phyloP scores from a whole-genome alignment of 2,797 vertebrate species.

The Trichosurus vulpecula region DNA sequence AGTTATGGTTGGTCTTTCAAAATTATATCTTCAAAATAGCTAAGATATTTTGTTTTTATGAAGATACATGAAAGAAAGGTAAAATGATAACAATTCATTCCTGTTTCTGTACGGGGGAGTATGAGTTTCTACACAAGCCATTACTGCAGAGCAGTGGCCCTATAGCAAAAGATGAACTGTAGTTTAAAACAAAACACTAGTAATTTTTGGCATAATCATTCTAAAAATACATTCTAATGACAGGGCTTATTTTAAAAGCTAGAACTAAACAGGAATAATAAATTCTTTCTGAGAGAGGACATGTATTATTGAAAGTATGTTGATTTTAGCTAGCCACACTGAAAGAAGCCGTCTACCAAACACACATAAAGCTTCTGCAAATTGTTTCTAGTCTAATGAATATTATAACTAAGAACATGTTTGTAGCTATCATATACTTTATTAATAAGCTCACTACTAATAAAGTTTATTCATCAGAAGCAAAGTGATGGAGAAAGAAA shows the following conservation, averaged over 20 bases:
- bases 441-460: slow-evolving; percentile 39
- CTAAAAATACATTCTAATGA: slow-evolving; percentile 34
- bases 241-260: slow-evolving; percentile 45
- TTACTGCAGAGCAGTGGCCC: slow-evolving; percentile 33
- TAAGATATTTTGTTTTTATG: slow-evolving; percentile 18
- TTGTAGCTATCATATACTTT: slow-evolving; percentile 42
- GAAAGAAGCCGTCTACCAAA: slow-evolving; percentile 16
- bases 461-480: background rate
- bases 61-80: slow-evolving; percentile 45
- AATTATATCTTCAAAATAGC: slow-evolving; percentile 46
- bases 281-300: background rate
- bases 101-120: slow-evolving; percentile 14
- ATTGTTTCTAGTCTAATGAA: slow-evolving; percentile 22
- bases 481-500: background rate
- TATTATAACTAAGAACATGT: slow-evolving; percentile 14
- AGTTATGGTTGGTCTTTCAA: slow-evolving; percentile 21
- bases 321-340: background rate
- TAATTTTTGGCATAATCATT: slow-evolving; percentile 9
- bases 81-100: slow-evolving; percentile 21
- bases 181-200: slow-evolving; percentile 42
- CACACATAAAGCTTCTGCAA: slow-evolving; percentile 17
- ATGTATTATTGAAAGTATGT: slow-evolving; percentile 32
- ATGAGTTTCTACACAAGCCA: slow-evolving; percentile 6
- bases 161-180: slow-evolving; percentile 46
- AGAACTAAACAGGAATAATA: slow-evolving; percentile 24